Base-by-base conservation (phyloP, 2,113 vertebrate species). In the Sardina pilchardus region DNA sequence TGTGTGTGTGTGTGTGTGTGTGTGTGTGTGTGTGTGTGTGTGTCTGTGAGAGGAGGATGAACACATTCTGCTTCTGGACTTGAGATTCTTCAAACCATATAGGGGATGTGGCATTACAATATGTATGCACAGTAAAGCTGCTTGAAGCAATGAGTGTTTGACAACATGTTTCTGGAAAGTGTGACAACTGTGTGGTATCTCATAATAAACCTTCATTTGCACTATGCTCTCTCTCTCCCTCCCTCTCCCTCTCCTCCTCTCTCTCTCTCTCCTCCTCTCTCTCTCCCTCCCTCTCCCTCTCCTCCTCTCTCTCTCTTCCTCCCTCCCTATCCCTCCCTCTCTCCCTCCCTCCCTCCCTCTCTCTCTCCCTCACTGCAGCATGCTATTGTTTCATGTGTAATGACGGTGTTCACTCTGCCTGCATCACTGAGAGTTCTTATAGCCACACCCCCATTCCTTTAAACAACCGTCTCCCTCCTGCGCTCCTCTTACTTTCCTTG, bases 321-420 rank as follows among this genome's bases (percentile, higher is more conserved):
- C 71, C 3, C 26, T 34, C 67, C n/a, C n/a, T 78, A 1, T 36
- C 71, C 19, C 1, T 78, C 71, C 3, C 26, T 34, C 67, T 34
- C 67, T 36, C 26, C 10, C 67, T 14, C 67, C 3, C 67, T 26
- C 21, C 34, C 26, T 4, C 59, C 26, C 21, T 63, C 24, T 63
- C 21, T 36, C 71, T 78, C 26, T 78, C 30, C 14, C 12, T 78
- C 71, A 36, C 82, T 89, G 71, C 89, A 86, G 85, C 88, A 89
- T 91, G 81, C 86, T 86, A 87, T 86, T 85, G 88, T 85, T 92
- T 89, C 88, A 91, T 86, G 87, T 84, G 88, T 88, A 88, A 87
- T 92, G 91, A 94, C 85, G 85, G 89, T 88, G 87, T n/a, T n/a
- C n/a, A n/a, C n/a, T n/a, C n/a, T n/a, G n/a, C n/a, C n/a, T n/a